A percentile compares a stretch with the other conserved stretches of the same genome.
Evolutionary conservation across 2,888 invertebrate species (phyloP).

Genomic region (Helleia helle): DNA sequence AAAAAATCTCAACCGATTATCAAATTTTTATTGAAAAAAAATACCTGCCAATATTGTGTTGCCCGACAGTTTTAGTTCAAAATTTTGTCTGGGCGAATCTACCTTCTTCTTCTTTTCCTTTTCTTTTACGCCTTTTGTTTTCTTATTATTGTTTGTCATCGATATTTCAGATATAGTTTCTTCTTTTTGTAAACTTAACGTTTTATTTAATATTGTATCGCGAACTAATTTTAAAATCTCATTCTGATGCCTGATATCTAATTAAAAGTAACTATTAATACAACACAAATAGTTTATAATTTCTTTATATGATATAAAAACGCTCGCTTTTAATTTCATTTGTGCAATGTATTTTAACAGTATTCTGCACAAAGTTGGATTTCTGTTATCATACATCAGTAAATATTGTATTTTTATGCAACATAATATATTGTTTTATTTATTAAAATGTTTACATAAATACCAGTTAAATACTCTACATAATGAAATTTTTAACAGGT

Average conservation of each 20-base stretch:
- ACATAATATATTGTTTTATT: no score
- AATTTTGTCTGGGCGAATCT: neutral
- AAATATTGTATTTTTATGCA: no score
- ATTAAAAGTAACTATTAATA: conserved; percentile 14
- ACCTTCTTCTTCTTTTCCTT: neutral
- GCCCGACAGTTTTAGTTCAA: neutral
- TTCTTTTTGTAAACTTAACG: neutral
- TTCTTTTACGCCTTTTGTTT: neutral
- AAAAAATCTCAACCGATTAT: neutral
- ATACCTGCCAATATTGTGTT: neutral
- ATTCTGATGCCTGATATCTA: conserved; percentile 55
- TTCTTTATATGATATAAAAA: no score
- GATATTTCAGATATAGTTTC: neutral
- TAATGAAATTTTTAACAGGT: no score
- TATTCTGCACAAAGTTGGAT: no score
- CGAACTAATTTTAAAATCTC: conserved; percentile 36
- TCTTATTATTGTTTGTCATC: neutral
- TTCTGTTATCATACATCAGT: no score
- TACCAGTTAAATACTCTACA: no score
- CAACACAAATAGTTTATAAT: no score
- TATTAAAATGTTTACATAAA: no score
- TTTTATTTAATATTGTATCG: conserved; percentile 31
- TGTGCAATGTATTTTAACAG: no score
- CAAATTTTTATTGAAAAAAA: neutral
- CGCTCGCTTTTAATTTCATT: no score